A percentile compares a stretch with the other conserved stretches of the same genome.
These are phyloP conservation scores for Rhinopithecus roxellana DNA, from an alignment of 2,113 vertebrate species.

Conservation along the genomic window DNA sequence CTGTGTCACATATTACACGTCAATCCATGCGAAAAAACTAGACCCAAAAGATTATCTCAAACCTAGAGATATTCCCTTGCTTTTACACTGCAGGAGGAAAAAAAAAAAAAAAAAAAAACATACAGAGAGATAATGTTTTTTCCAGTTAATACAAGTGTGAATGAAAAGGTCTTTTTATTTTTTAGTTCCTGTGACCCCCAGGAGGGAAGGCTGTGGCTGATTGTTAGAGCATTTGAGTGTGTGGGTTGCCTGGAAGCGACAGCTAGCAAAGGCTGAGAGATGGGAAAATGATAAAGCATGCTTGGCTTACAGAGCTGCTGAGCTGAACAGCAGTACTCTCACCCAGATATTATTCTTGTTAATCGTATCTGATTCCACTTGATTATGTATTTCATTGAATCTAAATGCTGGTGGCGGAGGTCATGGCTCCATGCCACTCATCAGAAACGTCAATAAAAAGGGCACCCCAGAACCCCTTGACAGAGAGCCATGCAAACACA, in stretches of 20 bases:
- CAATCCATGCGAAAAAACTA: constrained; percentile 13
- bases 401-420: constrained; percentile 3
- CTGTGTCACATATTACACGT: background rate
- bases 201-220: constrained; percentile 48
- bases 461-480: background rate
- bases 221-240: constrained; percentile 45
- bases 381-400: constrained; percentile 31
- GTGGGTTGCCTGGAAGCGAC: constrained; percentile 60
- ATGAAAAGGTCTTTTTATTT: constrained; percentile 26
- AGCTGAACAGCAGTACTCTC: constrained; percentile 2
- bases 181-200: background rate
- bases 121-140: background rate
- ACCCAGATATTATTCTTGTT: background rate
- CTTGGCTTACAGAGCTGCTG: background rate
- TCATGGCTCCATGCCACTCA: constrained; percentile 36
- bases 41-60: constrained; percentile 26
- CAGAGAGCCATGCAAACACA: constrained; percentile 39
- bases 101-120: background rate
- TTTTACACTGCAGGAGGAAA: background rate
- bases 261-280: background rate
- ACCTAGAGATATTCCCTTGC: background rate
- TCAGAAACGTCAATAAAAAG: background rate
- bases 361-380: constrained; percentile 62
- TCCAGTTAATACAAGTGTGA: constrained; percentile 31
- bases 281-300: background rate